Percentiles rank a stretch among this genome's conserved stretches.
Evolutionary conservation across 2,113 vertebrate genomes (phyloP).

Genomic region (Cyphotilapia sp.): DNA sequence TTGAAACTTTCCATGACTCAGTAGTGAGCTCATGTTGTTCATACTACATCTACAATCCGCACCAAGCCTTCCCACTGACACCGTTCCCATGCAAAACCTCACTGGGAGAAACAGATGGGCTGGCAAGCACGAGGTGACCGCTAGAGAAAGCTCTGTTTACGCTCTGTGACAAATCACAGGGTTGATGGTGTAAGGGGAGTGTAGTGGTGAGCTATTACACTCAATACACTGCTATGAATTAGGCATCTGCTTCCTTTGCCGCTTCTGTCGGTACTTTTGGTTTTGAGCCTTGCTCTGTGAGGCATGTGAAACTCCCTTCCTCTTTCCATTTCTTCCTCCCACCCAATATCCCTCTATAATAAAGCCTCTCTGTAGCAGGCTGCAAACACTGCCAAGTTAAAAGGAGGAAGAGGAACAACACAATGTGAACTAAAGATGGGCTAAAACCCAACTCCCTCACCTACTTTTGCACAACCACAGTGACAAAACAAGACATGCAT

Average conservation of each 20-base stretch:
- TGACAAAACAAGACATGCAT: neutral
- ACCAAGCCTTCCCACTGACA: neutral
- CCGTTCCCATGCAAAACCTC: slow-evolving; percentile 45
- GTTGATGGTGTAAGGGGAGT: slow-evolving; percentile 26
- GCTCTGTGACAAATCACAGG: slow-evolving; percentile 40
- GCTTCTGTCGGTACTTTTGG: slow-evolving; percentile 19
- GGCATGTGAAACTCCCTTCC: slow-evolving; percentile 37
- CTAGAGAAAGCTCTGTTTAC: slow-evolving; percentile 35
- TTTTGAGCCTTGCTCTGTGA: slow-evolving; percentile 16
- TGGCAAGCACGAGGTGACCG: slow-evolving; percentile 16
- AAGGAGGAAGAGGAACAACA: neutral
- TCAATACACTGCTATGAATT: slow-evolving; percentile 20
- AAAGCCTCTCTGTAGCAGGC: slow-evolving; percentile 5
- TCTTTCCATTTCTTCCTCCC: slow-evolving; percentile 34
- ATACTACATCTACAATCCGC: neutral
- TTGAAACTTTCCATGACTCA: slow-evolving; percentile 56
- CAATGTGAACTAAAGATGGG: neutral
- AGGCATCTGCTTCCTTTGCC: slow-evolving; percentile 18
- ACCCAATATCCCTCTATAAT: slow-evolving; percentile 11
- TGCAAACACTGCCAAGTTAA: slow-evolving; percentile 4
- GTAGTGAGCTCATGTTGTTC: slow-evolving; percentile 34
- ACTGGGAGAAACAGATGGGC: slow-evolving; percentile 17
- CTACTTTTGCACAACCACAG: neutral
- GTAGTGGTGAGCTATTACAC: slow-evolving; percentile 23
- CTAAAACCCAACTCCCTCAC: neutral